Evolutionary conservation across 2,888 invertebrate species (phyloP).

Genomic region (Callyntrura guangdongensis): DNA sequence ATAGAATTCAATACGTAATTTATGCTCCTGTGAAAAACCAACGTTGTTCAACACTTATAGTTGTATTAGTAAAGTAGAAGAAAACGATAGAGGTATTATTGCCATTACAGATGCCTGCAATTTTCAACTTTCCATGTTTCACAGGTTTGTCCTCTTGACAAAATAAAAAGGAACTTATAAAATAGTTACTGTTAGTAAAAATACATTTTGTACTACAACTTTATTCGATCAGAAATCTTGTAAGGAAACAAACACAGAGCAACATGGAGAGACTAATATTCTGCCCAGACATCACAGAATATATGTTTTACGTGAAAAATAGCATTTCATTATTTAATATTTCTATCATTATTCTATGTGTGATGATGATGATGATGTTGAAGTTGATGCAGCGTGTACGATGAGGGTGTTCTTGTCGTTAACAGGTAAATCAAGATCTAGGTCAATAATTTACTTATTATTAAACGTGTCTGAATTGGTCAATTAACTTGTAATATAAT

Average conservation of each 20-base stretch:
- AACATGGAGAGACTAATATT: constrained; percentile 77
- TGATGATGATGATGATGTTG: not conserved
- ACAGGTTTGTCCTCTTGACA: not conserved
- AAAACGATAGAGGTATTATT: not conserved
- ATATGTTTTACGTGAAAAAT: not conserved
- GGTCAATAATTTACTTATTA: constrained; percentile 17
- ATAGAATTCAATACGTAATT: constrained; percentile 11
- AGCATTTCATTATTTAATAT: constrained; percentile 13
- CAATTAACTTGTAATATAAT: constrained; percentile 33
- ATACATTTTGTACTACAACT: constrained; percentile 43
- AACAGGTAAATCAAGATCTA: not conserved
- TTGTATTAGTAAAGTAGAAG: not conserved
- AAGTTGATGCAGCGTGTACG: not conserved
- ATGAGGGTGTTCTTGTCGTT: not conserved
- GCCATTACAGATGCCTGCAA: too few relatives aligned
- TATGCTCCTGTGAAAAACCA: constrained; percentile 41
- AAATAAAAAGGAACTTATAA: not conserved
- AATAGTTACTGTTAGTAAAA: not conserved
- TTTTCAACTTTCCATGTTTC: not conserved
- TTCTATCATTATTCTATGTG: constrained; percentile 23
- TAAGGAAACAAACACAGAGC: constrained; percentile 60
- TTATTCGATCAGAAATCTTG: constrained; percentile 40
- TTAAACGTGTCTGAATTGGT: constrained; percentile 45
- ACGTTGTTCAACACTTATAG: constrained; percentile 54
- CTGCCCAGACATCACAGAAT: constrained; percentile 37